Conservation (phyloP, 2,797 vertebrate genomes). For the Enteromius afrohamiltoni region DNA sequence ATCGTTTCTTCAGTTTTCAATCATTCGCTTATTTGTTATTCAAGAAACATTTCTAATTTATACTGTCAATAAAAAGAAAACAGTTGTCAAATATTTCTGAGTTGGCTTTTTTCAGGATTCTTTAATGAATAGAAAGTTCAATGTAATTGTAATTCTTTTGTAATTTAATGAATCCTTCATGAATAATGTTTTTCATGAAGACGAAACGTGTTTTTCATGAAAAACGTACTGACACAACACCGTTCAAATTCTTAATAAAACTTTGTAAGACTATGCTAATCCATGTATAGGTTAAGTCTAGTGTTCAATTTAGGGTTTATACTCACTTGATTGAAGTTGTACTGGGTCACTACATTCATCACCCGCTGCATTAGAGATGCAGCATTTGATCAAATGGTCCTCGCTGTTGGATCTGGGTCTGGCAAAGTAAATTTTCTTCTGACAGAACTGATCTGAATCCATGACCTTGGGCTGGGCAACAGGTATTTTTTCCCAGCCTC, state of each 20-base stretch:
- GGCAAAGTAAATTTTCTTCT: constrained; percentile 74
- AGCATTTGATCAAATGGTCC: constrained; percentile 76
- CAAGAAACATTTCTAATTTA: background rate
- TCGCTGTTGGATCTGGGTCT: constrained; percentile 59
- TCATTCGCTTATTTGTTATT: background rate
- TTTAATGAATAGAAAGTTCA: background rate
- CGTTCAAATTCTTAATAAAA: background rate
- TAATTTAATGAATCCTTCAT: background rate
- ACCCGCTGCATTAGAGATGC: constrained; percentile 75
- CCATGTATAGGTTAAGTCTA: background rate
- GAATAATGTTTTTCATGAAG: too few species aligned
- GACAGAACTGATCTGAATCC: constrained; percentile 72
- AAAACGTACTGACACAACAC: background rate
- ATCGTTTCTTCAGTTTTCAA: background rate
- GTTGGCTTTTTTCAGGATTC: background rate
- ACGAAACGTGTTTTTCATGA: too few species aligned
- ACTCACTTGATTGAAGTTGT: constrained; percentile 45
- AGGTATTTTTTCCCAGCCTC: constrained; percentile 56
- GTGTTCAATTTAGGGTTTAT: background rate
- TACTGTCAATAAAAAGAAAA: too few species aligned
- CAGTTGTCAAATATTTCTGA: background rate
- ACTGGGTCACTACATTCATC: constrained; percentile 57
- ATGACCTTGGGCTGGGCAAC: constrained; percentile 20
- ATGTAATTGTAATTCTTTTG: too few species aligned
- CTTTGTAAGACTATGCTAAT: background rate